Evolutionary conservation across 1,140 invertebrate species (phyloP).

Genomic region (Ips nitidus): DNA sequence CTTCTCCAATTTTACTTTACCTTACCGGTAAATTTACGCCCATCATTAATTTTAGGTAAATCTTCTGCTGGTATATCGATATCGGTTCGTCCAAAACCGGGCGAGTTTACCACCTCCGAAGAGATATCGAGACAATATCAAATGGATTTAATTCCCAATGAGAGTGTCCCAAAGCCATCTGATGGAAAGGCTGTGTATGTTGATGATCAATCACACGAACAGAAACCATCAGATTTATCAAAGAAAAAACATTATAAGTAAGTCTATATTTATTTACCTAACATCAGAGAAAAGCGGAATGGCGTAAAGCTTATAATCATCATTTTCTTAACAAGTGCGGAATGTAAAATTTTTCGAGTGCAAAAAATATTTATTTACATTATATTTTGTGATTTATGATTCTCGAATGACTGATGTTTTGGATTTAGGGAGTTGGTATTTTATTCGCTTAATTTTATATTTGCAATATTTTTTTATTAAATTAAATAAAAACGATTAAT

Average conservation of each 20-base stretch:
- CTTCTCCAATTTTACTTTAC: no score
- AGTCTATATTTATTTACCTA: not conserved
- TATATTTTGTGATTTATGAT: not conserved
- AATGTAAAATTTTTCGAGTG: not conserved
- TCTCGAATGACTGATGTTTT: not conserved
- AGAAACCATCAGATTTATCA: constrained; percentile 53
- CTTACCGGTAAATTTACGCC: no score
- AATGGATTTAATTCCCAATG: constrained; percentile 46
- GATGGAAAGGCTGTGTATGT: constrained; percentile 47
- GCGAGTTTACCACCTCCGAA: constrained; percentile 76
- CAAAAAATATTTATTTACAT: no score
- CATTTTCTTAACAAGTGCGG: not conserved
- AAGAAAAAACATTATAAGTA: constrained; percentile 54
- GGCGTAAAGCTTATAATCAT: no score
- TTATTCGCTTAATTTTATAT: no score
- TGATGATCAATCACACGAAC: constrained; percentile 67
- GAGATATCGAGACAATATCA: constrained; percentile 62
- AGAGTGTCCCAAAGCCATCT: constrained; percentile 39
- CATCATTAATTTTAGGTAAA: constrained; percentile 43
- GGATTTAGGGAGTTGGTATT: not conserved
- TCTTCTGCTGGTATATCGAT: constrained; percentile 73
- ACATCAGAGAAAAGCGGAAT: not conserved
- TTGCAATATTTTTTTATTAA: no score
- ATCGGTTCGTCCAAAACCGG: constrained; percentile 71
- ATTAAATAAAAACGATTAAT: no score